Conservation (phyloP, 2,797 vertebrate species). For the Numenius phaeopus region DNA sequence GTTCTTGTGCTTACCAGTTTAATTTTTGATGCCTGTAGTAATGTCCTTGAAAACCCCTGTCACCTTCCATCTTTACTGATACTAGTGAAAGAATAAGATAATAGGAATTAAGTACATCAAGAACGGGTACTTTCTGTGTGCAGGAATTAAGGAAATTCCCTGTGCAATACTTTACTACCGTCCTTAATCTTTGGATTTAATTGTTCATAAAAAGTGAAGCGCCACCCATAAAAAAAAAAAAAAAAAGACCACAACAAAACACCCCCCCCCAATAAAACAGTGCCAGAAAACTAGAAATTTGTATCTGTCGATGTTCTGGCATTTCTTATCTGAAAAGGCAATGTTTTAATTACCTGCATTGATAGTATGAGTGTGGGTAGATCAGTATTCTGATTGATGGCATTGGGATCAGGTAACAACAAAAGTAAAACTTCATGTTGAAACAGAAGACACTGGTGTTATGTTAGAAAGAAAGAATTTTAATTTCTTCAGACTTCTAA, state of each 20-base stretch:
- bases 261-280: background rate
- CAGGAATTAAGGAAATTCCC: background rate
- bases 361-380: background rate
- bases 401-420: background rate
- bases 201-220: background rate
- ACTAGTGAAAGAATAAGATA: background rate
- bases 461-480: background rate
- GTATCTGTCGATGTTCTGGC: background rate
- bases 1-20: background rate
- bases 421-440: background rate
- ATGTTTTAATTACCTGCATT: background rate
- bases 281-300: background rate
- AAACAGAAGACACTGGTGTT: background rate
- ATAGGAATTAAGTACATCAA: background rate
- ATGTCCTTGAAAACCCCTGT: background rate
- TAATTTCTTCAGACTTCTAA: background rate
- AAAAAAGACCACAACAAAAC: background rate
- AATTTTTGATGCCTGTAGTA: background rate
- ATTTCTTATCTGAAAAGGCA: background rate
- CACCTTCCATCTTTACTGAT: background rate
- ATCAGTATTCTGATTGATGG: background rate
- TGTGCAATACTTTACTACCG: fast-evolving
- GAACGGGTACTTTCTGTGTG: background rate
- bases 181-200: background rate
- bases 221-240: background rate